These are phyloP conservation scores for Mystacornis crossleyi DNA, from an alignment of 2,113 vertebrate species.

Conservation along the genomic window DNA sequence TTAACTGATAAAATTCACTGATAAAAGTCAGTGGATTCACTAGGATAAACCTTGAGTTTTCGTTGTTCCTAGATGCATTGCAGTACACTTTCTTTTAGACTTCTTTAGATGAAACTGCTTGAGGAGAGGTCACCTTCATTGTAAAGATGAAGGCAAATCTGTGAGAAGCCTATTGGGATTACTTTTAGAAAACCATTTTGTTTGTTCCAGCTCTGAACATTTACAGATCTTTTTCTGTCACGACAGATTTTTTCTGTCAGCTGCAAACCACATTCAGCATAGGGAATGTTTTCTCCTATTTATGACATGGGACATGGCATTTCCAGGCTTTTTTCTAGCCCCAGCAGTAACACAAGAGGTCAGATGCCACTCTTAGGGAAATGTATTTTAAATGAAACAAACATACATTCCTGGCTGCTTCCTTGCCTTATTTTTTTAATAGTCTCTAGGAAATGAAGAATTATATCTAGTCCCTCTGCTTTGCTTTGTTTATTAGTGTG, in stretches of 20 bases:
- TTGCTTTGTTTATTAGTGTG: not conserved
- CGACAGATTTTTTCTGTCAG: not conserved
- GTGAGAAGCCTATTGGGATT: not conserved
- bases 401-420: not conserved
- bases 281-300: not conserved
- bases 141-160: not conserved
- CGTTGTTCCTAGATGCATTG: not conserved
- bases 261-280: not conserved
- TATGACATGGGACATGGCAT: not conserved
- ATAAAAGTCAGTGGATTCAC: not conserved
- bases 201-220: not conserved
- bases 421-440: not conserved
- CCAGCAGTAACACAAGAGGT: not conserved
- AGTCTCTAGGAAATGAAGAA: not conserved
- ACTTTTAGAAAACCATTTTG: not conserved
- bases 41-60: not conserved
- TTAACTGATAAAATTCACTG: not conserved
- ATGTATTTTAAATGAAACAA: not conserved
- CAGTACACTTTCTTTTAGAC: not conserved
- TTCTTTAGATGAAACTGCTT: not conserved
- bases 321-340: not conserved
- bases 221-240: not conserved
- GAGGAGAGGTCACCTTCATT: not conserved
- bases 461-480: not conserved
- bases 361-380: not conserved